Conservation (phyloP, 2,113 vertebrate genomes). For the Platichthys stellatus region DNA sequence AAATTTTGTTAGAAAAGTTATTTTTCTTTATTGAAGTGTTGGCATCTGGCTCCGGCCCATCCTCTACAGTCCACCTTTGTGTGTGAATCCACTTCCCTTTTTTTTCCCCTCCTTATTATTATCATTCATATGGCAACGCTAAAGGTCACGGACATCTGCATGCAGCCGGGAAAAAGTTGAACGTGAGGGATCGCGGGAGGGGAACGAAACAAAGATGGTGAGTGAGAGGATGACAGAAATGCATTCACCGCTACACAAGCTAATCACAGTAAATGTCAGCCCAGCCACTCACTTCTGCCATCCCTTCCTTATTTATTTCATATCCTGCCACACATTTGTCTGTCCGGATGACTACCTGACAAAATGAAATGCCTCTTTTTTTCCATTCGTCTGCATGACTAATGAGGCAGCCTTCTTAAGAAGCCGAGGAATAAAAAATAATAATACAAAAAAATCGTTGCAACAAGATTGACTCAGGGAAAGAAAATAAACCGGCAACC, state of each 20-base stretch:
- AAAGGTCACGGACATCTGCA: slow-evolving; percentile 67
- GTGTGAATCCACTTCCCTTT: slow-evolving; percentile 6
- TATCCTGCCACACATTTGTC: slow-evolving; percentile 56
- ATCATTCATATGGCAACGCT: slow-evolving; percentile 17
- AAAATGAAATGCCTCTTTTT: slow-evolving; percentile 55
- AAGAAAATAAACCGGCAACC: slow-evolving; percentile 21
- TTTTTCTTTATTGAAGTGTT: not conserved
- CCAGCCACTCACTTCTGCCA: slow-evolving; percentile 58
- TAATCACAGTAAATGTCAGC: slow-evolving; percentile 77
- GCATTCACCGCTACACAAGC: slow-evolving; percentile 60
- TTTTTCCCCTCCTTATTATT: not conserved
- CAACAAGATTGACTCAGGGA: slow-evolving; percentile 18
- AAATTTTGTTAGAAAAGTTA: not conserved
- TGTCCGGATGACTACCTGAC: slow-evolving; percentile 51
- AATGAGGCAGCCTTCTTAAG: slow-evolving; percentile 55
- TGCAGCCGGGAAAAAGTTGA: slow-evolving; percentile 30
- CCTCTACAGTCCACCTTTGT: slow-evolving; percentile 8
- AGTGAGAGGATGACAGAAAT: slow-evolving; percentile 58
- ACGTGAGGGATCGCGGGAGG: slow-evolving; percentile 1
- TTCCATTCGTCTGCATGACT: slow-evolving; percentile 42
- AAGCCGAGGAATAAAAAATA: not conserved
- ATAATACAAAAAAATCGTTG: not conserved
- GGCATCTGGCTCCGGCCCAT: not conserved
- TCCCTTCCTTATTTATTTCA: slow-evolving; percentile 67
- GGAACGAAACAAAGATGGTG: slow-evolving; percentile 24